phyloP scores from a whole-genome alignment of 2,888 invertebrate species.

The Drosophila borborema region DNA sequence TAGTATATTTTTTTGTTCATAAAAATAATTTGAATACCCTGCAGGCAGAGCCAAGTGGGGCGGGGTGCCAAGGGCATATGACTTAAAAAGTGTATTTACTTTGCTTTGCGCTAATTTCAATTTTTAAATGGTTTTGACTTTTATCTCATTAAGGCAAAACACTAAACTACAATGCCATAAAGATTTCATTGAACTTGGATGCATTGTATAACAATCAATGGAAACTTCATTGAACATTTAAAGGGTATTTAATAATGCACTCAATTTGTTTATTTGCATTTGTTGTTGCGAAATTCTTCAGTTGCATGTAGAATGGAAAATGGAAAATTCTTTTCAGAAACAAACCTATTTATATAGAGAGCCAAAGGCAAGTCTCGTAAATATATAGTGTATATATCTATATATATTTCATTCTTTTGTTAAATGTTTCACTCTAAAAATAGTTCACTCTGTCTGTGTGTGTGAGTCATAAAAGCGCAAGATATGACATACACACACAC shows the following conservation, averaged over 20 bases:
- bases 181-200: too few relatives aligned
- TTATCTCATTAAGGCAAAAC: too few relatives aligned
- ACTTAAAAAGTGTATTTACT: background rate
- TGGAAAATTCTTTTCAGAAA: slow-evolving; percentile 51
- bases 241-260: slow-evolving; percentile 12
- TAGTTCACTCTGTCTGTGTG: slow-evolving; percentile 34
- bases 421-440: slow-evolving; percentile 63
- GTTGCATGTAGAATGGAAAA: slow-evolving; percentile 53
- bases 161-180: too few relatives aligned
- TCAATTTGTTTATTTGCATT: too few relatives aligned
- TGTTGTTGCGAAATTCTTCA: slow-evolving; percentile 19
- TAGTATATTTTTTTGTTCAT: background rate
- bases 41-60: background rate
- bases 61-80: background rate
- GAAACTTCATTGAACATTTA: background rate
- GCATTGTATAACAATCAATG: too few relatives aligned
- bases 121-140: too few relatives aligned
- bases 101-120: background rate
- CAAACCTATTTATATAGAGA: slow-evolving; percentile 1
- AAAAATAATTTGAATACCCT: slow-evolving; percentile 33
- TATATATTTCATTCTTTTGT: slow-evolving; percentile 51
- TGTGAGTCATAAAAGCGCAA: slow-evolving; percentile 43
- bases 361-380: slow-evolving; percentile 5
- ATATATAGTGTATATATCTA: slow-evolving; percentile 16
- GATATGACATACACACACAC: slow-evolving; percentile 39